These are phyloP conservation scores for Cavia aperea DNA, from an alignment of 2,113 vertebrate species.

Conservation along the genomic window DNA sequence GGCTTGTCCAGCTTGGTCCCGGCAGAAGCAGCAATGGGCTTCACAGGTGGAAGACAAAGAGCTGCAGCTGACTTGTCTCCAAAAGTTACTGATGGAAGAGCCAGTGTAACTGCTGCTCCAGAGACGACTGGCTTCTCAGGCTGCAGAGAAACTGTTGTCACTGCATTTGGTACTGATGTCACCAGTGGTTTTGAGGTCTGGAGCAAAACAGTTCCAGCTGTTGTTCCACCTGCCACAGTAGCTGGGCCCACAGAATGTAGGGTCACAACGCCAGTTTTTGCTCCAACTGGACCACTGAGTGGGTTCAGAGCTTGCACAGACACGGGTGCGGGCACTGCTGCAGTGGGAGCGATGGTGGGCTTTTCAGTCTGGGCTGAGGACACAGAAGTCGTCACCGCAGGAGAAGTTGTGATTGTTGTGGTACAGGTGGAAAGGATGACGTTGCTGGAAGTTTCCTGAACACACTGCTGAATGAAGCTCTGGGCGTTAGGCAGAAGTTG, in stretches of 20 bases:
- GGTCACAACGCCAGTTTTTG: constrained; percentile 43
- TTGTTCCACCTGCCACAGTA: constrained; percentile 27
- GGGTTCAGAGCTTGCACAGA: constrained; percentile 53
- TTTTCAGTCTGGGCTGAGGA: constrained; percentile 54
- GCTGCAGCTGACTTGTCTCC: constrained; percentile 20
- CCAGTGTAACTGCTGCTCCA: neutral
- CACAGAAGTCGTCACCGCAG: constrained; percentile 37
- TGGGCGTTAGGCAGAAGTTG: constrained; percentile 85
- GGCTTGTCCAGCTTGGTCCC: constrained; percentile 58
- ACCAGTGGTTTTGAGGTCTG: constrained; percentile 66
- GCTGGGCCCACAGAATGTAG: constrained; percentile 36
- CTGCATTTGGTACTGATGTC: neutral
- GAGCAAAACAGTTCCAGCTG: constrained; percentile 52
- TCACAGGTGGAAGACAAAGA: constrained; percentile 62
- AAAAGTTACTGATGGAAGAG: constrained; percentile 59
- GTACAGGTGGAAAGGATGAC: constrained; percentile 28
- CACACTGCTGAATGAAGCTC: constrained; percentile 90
- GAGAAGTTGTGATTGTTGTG: constrained; percentile 26
- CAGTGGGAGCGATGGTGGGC: constrained; percentile 34
- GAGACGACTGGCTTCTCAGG: constrained; percentile 62
- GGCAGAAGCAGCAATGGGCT: constrained; percentile 59
- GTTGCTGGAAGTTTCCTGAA: constrained; percentile 71
- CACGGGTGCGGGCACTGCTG: constrained; percentile 19
- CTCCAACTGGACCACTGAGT: neutral
- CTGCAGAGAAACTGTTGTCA: constrained; percentile 50